Base-by-base conservation (phyloP, 2,888 invertebrate genomes). In the Limnephilus auricula region DNA sequence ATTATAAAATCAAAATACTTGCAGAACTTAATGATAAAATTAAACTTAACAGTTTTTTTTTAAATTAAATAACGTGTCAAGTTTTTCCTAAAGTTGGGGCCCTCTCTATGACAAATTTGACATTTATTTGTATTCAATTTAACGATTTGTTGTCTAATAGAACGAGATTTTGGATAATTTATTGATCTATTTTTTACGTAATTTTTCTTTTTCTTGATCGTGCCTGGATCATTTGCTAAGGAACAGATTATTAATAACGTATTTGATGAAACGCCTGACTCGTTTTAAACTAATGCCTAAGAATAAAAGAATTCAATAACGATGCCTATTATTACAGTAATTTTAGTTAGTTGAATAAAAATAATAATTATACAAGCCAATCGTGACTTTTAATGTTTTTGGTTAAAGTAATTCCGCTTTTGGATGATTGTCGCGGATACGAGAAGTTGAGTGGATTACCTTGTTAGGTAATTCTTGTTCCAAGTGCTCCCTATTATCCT, bases 311-410 rank as follows among this genome's bases (percentile, higher is more conserved):
- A 9, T 65, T n/a, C 65, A 65, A 65, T 65, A n/a, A 65, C 65
- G 65, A 25, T 9, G 65, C 25, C 65, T 65, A 65, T 65, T 65
- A 65, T 65, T 65, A 65, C 25, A 25, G 65, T n/a, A 65, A n/a
- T 65, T 50, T 65, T 9, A 65, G 65, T 9, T n/a, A 65, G 65
- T n/a, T 65, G 65, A 65, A 65, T 65, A 65, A n/a, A 65, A n/a
- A 65, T 65, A 65, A 65, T 65, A 65, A 65, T 65, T 65, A 34
- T 25, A 34, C 34, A 34, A 82, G 34, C 25, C 34, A 82, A 82
- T 82, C 82, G 82, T 82, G 82, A 82, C 82, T 82, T 25, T 34
- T n/a, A n/a, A 82, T 82, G 34, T 82, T 82, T 82, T 82, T 6
- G 82, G 34, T 32, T 34, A 82, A 82, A 13, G 9, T 82, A 82